Evolutionary conservation across 2,797 vertebrate species (phyloP).

Genomic region (Xenopus petersii): DNA sequence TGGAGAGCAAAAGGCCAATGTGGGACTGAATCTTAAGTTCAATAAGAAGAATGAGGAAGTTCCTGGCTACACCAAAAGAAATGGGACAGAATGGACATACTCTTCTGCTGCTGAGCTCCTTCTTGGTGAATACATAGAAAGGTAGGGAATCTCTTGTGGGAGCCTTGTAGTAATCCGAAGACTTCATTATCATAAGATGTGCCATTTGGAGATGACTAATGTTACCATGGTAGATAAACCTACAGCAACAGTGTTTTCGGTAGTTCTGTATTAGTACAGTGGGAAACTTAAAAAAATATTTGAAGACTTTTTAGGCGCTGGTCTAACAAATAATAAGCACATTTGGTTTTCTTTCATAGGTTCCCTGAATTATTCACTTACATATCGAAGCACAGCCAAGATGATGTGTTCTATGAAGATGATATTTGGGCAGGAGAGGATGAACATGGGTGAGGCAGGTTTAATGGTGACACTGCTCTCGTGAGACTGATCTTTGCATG

Average conservation of each 20-base stretch:
- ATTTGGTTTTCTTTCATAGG: conserved; percentile 58
- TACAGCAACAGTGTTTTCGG: too few species aligned
- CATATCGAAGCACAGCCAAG: conserved; percentile 87
- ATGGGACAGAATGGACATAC: conserved; percentile 94
- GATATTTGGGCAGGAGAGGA: conserved; percentile 92
- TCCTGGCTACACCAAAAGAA: conserved; percentile 93
- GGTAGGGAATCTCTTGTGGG: conserved; percentile 60
- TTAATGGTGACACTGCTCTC: not conserved
- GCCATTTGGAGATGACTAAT: too few species aligned
- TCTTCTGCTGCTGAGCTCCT: conserved; percentile 89
- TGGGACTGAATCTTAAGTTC: conserved; percentile 95
- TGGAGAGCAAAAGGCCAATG: conserved; percentile 91
- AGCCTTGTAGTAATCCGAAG: too few species aligned
- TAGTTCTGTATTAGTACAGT: too few species aligned
- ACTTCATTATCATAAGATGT: too few species aligned
- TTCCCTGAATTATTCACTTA: conserved; percentile 86
- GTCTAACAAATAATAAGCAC: too few species aligned
- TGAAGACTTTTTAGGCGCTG: too few species aligned
- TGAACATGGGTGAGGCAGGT: conserved; percentile 79
- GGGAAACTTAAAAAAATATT: too few species aligned
- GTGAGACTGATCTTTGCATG: not conserved
- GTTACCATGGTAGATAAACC: too few species aligned
- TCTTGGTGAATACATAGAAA: conserved; percentile 89
- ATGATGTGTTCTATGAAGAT: conserved; percentile 95
- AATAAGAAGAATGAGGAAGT: conserved; percentile 99